Base-by-base conservation (phyloP, 2,113 vertebrate genomes). In the Microcebus murinus region DNA sequence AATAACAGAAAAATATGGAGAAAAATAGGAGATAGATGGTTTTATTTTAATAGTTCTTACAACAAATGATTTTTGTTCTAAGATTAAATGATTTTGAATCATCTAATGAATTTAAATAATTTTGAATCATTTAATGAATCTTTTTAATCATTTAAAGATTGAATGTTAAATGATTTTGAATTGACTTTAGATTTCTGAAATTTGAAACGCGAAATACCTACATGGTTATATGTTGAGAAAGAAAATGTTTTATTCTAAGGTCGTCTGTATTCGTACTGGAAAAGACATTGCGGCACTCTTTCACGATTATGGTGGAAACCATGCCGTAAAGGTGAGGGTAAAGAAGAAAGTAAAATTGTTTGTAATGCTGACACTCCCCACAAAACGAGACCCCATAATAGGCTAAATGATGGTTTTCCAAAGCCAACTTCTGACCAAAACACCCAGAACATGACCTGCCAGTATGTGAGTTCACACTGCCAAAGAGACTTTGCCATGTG, bases 281-380 rank as follows among this genome's bases (percentile, higher is more conserved):
- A 55, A 1, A 65, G 9, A 29, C 12, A 25, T 13, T 0, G 0
- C 18, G 36, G 48, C 29, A 1, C 5, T 3, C 20, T 50, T 61
- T 55, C 11, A 18, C 4, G 31, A 27, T 39, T 14, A 25, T 59
- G 59, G 36, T 36, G 27, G 39, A 79, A 59, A 52, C 2, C 15
- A 84, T 15, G 8, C 0, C 2, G 29, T 45, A 1, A 50, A 79
- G 20, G 57, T 11, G 70, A 67, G 59, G 13, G 70, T 68, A 36
- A 21, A 59, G 39, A 59, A 94, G 29, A n/a, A 86, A 68, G 45
- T 13, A 65, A 27, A 42, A 23, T 0, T 9, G 4, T 29, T 15
- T 4, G 0, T 59, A 48, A 88, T 48, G 18, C 17, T 74, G 73
- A 63, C 25, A 63, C 45, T 23, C 21, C 9, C 0, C 1, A 13